These are phyloP conservation scores for Scomber japonicus DNA, from an alignment of 2,113 vertebrate genomes.

Conservation along the genomic window DNA sequence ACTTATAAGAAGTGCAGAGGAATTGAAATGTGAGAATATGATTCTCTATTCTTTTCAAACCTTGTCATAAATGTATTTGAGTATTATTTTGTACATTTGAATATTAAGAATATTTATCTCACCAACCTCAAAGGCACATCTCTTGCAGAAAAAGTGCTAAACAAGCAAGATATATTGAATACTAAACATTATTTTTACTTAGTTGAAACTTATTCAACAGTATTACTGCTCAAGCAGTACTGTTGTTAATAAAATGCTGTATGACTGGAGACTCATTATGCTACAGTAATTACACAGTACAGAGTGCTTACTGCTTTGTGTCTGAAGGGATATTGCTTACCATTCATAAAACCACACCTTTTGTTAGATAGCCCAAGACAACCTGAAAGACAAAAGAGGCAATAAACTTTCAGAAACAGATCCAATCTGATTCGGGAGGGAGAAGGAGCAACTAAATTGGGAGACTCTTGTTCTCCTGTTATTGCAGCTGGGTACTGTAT, in stretches of 20 bases:
- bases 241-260: constrained; percentile 14
- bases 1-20: neutral
- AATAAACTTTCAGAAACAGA: constrained; percentile 56
- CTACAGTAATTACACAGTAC: constrained; percentile 32
- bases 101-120: constrained; percentile 17
- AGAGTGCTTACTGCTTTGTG: constrained; percentile 40
- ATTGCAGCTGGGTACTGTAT: constrained; percentile 35
- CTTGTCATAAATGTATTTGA: constrained; percentile 12
- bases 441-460: constrained; percentile 22
- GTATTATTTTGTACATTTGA: constrained; percentile 26
- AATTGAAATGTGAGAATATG: neutral
- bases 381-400: constrained; percentile 61
- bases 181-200: constrained; percentile 24
- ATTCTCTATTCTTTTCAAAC: neutral
- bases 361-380: constrained; percentile 26
- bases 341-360: constrained; percentile 46
- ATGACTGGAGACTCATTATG: constrained; percentile 41
- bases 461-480: constrained; percentile 45
- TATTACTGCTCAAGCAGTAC: constrained; percentile 17
- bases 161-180: constrained; percentile 12
- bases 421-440: constrained; percentile 53
- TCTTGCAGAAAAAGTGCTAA: constrained; percentile 15
- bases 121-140: neutral
- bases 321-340: constrained; percentile 57
- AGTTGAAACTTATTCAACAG: constrained; percentile 23